A percentile compares a stretch with the other conserved stretches of the same genome.
Conservation (phyloP, 2,797 vertebrate genomes). For the Ptychadena robeensis region DNA sequence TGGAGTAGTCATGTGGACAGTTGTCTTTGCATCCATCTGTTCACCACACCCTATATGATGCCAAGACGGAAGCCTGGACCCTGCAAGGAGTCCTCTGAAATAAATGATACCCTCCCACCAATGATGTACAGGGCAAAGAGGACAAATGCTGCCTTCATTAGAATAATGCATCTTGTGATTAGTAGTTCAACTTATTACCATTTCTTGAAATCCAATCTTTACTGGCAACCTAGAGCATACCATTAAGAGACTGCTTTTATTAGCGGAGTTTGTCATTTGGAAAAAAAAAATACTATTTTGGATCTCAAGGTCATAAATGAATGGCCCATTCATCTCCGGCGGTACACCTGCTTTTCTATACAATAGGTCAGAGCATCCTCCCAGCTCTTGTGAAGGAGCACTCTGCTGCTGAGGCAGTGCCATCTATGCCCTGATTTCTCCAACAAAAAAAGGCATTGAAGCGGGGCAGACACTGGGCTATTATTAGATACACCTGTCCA, state of each 20-base stretch:
- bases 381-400: not conserved
- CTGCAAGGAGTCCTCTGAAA: not conserved
- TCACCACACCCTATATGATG: conserved; percentile 37
- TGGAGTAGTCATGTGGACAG: not conserved
- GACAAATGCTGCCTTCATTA: conserved; percentile 23
- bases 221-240: not conserved
- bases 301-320: not conserved
- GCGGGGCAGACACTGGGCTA: not conserved
- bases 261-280: not conserved
- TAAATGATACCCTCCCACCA: not conserved
- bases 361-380: not conserved
- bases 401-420: not conserved
- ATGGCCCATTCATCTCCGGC: not conserved
- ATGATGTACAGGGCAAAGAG: not conserved
- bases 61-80: not conserved
- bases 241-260: not conserved
- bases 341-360: not conserved
- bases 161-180: conserved; percentile 29
- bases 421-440: not conserved
- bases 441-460: not conserved
- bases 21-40: conserved; percentile 15
- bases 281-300: not conserved
- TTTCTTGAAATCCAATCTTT: not conserved
- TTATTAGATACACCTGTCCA: not conserved
- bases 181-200: conserved; percentile 39